These are phyloP conservation scores for Nemurella pictetii DNA, from an alignment of 2,888 invertebrate species.

Conservation along the genomic window DNA sequence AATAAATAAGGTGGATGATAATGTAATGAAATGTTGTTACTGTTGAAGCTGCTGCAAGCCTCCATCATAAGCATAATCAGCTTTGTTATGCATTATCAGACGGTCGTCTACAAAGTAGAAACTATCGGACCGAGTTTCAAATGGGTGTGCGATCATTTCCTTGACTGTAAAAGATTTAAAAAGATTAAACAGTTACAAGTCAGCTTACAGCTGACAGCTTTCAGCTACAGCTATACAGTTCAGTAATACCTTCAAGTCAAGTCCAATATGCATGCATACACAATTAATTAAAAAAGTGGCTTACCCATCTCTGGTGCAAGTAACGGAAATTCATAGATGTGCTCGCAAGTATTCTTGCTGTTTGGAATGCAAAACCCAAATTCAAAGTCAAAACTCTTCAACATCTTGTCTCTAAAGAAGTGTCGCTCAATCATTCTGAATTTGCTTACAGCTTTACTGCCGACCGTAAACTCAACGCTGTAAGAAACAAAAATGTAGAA, in stretches of 20 bases:
- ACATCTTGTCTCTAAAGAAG: constrained; percentile 87
- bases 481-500: constrained; percentile 45
- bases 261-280: too few relatives aligned
- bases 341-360: constrained; percentile 97
- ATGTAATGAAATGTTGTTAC: constrained; percentile 8
- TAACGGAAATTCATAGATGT: constrained; percentile 97
- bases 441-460: constrained; percentile 86
- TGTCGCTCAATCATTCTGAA: constrained; percentile 99
- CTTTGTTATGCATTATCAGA: constrained; percentile 99
- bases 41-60: constrained; percentile 54
- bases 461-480: constrained; percentile 96
- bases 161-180: constrained; percentile 68
- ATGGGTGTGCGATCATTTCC: constrained; percentile 95
- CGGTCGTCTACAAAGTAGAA: constrained; percentile 98
- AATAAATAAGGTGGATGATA: not conserved
- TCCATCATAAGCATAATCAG: constrained; percentile 96
- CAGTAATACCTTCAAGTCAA: too few relatives aligned
- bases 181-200: too few relatives aligned
- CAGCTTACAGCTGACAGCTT: too few relatives aligned
- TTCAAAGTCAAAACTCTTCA: constrained; percentile 99
- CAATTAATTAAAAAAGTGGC: too few relatives aligned
- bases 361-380: constrained; percentile 99
- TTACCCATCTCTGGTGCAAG: constrained; percentile 84
- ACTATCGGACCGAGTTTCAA: constrained; percentile 96
- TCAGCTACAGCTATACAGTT: too few relatives aligned